Conservation (phyloP, 1,140 invertebrate genomes). For the Metopolophium dirhodum region DNA sequence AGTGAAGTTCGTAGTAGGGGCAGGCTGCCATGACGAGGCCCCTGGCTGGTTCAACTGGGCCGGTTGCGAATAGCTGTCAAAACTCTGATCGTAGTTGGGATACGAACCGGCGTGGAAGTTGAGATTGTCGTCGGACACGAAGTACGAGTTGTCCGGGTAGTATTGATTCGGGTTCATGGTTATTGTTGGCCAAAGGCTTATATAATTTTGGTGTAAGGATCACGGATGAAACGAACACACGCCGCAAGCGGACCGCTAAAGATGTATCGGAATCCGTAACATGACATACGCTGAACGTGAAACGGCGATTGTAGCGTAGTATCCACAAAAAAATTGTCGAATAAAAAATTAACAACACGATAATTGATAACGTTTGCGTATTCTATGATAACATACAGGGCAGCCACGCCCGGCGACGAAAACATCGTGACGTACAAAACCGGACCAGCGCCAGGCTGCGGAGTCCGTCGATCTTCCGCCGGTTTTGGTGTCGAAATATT, state of each 20-base stretch:
- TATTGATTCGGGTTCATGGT: constrained; percentile 33
- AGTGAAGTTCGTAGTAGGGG: constrained; percentile 58
- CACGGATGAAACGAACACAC: background rate
- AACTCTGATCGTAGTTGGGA: constrained; percentile 23
- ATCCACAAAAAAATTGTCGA: background rate
- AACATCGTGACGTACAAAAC: background rate
- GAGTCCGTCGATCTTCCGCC: background rate
- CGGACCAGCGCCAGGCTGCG: background rate
- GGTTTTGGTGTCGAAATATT: background rate
- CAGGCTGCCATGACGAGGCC: background rate
- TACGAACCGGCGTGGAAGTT: constrained; percentile 33
- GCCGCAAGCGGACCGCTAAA: background rate
- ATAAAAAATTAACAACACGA: background rate
- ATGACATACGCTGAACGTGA: background rate
- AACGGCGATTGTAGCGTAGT: background rate
- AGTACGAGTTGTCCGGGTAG: constrained; percentile 18
- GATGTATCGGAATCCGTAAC: background rate
- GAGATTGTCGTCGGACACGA: constrained; percentile 38
- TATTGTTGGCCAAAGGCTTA: too few relatives aligned
- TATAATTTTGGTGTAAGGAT: background rate
- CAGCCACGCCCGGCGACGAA: background rate
- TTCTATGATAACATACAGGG: background rate
- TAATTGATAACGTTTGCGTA: background rate
- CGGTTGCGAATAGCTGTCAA: constrained; percentile 38
- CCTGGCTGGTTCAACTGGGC: background rate